Base-by-base conservation (phyloP, 2,113 vertebrate genomes). In the Artemisiospiza belli region DNA sequence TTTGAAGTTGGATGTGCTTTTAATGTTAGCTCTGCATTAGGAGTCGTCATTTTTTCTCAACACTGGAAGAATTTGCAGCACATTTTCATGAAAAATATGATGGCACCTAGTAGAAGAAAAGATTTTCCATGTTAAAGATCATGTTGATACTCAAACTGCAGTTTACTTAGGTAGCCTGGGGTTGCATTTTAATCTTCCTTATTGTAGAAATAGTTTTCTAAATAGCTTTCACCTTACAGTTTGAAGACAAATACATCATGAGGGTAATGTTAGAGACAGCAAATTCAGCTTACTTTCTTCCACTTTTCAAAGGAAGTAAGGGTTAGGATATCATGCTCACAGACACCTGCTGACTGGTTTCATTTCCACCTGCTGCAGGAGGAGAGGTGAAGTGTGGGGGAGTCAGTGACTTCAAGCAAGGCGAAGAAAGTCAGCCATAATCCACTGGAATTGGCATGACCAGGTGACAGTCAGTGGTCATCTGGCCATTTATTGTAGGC, bases 391-490 rank as follows among this genome's bases (percentile, higher is more conserved):
- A 61, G 13, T 15, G 11, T 49, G 22, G 28, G 44, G 17, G 58
- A 69, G 28, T 74, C n/a, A 17, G 4, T 62, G 55, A 58, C 39
- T 67, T 54, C 35, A 43, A 55, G 74, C 24, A 64, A 80, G 41
- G 59, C 3, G 2, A 43, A 72, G 44, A n/a, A 49, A 77, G 51
- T 54, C 41, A 37, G 15, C 31, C 4, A 3, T 66, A 57, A 31
- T 68, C 15, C 28, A 14, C n/a, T 57, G 19, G 54, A 73, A 19
- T 51, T 70, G 81, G 23, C 0, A 0, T 2, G 7, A 27, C 69
- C n/a, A 31, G 69, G 78, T 90, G 82, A 37, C 78, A 82, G 77
- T 39, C 77, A 84, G 61, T 51, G 70, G 39, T 87, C 69, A 59
- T 87, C 78, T 91, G 84, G 64, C 55, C 55, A 25, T 66, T 80